Evolutionary conservation across 2,797 vertebrate species (phyloP), one percentile per base, ranked within the genome.

Genomic region (Lagocephalus sceleratus): DNA sequence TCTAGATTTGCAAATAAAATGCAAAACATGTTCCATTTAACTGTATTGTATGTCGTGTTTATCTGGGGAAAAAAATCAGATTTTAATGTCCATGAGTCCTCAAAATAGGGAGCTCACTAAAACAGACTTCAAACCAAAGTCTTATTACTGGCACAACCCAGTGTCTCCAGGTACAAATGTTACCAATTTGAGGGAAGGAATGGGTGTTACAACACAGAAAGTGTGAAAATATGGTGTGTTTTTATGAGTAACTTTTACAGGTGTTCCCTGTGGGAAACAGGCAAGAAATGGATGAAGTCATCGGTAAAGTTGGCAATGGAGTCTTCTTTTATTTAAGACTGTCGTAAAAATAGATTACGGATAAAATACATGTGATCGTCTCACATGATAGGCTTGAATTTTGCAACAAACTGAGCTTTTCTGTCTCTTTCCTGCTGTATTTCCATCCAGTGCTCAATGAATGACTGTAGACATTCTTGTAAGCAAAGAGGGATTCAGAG

Each of bases 201-300:
- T 2, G 9, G 11, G 11, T 29, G 26, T 51, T 35, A 19, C 23
- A 15, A 23, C 38, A 50, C 10, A 35, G 42, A 9, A 44, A 2
- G 54, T 20, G 63, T 66, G 66, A 60, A 76, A 81, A 77, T 66
- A 70, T 23, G 49, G 35, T n/a, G 47, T 16, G 44, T 49, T 76
- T 72, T 78, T 72, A 77, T 60, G 71, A 56, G 56, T 41, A 57
- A 29, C 32, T 72, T 80, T 73, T 61, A 76, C 67, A 65, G 68
- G 50, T 43, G 46, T 58, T 61, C 51, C 56, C 49, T 44, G 21
- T 16, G 52, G 68, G 67, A 68, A 55, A 73, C 49, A 60, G 56
- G 63, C 61, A 46, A 54, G 22, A 52, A 60, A 52, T 42, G 59
- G 56, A 72, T 75, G 73, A 84, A 29, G 58, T 82, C 38, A 78